Evolutionary conservation across 2,113 vertebrate species (phyloP), one percentile per base, ranked within the genome.

Genomic region (Prunella himalayana): DNA sequence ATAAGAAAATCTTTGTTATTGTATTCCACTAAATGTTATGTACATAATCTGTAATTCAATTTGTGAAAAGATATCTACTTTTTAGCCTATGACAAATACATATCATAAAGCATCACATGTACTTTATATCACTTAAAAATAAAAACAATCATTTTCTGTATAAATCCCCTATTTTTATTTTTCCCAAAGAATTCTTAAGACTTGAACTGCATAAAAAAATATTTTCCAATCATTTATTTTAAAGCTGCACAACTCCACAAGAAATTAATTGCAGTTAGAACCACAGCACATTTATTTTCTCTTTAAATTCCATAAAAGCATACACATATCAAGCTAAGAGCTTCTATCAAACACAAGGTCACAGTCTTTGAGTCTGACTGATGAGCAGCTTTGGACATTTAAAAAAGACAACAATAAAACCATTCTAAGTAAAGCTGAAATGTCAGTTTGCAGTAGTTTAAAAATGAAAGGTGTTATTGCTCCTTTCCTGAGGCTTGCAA

Each of bases 141-240:
- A 31, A 23, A 73, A 72, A 7, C 6, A 37, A 21, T 1, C 0
- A 0, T 37, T 64, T 79, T 76, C 16, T 27, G 3, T 17, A 66
- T 17, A 89, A 79, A 71, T 37, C 7, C 4, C 10, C 10, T 51
- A 10, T 15, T 66, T 87, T 79, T 56, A 19, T 82, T 70, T 63
- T n/a, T 5, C 39, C 8, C 18, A 23, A 90, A 69, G 9, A 82
- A 30, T 7, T 65, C 63, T 14, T 50, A 30, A 59, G 28, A 76
- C 70, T 85, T 10, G 1, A 17, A 39, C 12, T 44, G 23, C 27
- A 66, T 15, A 27, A 82, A 71, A 60, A 80, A 59, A 5, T 30
- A 30, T 71, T 80, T 79, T 35, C 41, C 18, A 61, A 30, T 13
- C 6, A 33, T 27, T 59, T 71, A 50, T 51, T 2, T 82, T 22